These are phyloP conservation scores for Dasysyrphus tricinctus DNA, from an alignment of 2,888 invertebrate genomes.

Conservation along the genomic window DNA sequence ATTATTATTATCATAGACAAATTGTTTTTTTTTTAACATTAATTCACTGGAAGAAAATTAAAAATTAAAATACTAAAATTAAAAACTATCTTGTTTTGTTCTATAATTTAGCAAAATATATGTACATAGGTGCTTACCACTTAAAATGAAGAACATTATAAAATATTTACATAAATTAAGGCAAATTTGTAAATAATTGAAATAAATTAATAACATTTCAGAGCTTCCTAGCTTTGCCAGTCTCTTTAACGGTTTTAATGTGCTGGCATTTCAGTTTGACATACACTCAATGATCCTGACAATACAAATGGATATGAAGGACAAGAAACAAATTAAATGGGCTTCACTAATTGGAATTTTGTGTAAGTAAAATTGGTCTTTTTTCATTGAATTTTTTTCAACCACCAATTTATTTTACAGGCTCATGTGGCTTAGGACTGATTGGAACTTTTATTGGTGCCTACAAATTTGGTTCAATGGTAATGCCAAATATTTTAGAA, in stretches of 20 bases:
- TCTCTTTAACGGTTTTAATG: constrained; percentile 87
- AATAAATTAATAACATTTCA: constrained; percentile 67
- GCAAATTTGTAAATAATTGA: constrained; percentile 44
- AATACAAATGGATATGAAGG: constrained; percentile 95
- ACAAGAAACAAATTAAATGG: constrained; percentile 88
- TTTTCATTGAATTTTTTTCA: neutral
- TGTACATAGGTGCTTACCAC: no score
- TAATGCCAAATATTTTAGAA: constrained; percentile 88
- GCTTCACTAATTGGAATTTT: constrained; percentile 89
- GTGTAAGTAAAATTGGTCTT: constrained; percentile 83
- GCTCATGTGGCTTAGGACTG: constrained; percentile 87
- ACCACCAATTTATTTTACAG: constrained; percentile 78
- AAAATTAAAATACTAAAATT: no score
- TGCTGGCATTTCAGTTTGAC: constrained; percentile 90
- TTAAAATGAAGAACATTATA: no score
- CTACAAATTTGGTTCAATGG: constrained; percentile 86
- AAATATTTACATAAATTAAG: no score
- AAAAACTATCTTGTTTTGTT: no score
- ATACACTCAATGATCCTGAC: constrained; percentile 94
- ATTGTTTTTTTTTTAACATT: no score
- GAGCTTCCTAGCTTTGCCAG: constrained; percentile 84
- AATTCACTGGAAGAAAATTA: no score
- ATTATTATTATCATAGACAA: no score
- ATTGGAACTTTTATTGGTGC: constrained; percentile 87
- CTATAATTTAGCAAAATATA: no score